Evolutionary conservation across 2,888 invertebrate genomes (phyloP).

Genomic region (Phymatocera aterrima): DNA sequence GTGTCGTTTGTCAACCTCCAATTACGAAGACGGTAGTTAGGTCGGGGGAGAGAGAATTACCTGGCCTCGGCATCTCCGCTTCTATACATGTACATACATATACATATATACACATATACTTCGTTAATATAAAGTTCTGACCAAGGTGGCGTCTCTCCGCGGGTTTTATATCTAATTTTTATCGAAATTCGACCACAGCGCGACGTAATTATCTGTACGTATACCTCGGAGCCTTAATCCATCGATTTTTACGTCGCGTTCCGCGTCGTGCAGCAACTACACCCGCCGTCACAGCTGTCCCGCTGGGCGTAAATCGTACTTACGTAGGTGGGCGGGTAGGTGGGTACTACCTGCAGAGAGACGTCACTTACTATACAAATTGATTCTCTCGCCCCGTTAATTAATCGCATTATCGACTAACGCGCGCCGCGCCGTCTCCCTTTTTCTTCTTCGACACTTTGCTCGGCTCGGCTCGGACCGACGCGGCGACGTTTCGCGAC

Average conservation of each 20-base stretch:
- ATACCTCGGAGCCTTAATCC: neutral
- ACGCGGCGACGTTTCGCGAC: no score
- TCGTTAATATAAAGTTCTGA: neutral
- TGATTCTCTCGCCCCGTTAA: constrained; percentile 3
- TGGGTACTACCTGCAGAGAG: no score
- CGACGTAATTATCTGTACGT: neutral
- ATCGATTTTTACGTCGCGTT: neutral
- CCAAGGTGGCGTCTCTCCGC: neutral
- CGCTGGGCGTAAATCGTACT: constrained; percentile 15
- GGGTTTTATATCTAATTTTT: neutral
- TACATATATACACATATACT: no score
- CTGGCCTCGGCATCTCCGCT: no score
- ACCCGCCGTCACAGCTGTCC: neutral
- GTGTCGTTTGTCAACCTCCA: constrained; percentile 9
- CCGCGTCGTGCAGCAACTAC: neutral
- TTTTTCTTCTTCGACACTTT: no score
- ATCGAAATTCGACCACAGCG: neutral
- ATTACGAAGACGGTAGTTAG: constrained; percentile 26
- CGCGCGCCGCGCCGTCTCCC: neutral
- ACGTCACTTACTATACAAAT: constrained; percentile 21
- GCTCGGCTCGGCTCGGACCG: neutral
- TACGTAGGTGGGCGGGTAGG: no score
- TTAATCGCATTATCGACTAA: constrained; percentile 22
- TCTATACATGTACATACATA: no score
- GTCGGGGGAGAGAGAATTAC: neutral